A percentile compares a stretch with the other conserved stretches of the same genome.
phyloP scores from a whole-genome alignment of 2,888 invertebrate species.

The Acheta domesticus region DNA sequence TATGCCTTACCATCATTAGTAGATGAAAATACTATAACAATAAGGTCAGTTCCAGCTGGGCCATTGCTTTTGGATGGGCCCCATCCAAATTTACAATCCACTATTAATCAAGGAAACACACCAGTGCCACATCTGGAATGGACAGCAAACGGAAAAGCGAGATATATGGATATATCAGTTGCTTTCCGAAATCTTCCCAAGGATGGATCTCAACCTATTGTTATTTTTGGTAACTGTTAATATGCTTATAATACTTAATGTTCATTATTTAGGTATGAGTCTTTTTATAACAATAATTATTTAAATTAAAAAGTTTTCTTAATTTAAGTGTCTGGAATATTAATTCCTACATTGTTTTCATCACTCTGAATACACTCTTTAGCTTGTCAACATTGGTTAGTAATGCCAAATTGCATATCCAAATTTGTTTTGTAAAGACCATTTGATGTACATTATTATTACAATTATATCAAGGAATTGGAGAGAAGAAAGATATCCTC shows the following conservation, averaged over 20 bases:
- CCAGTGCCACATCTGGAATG: not conserved
- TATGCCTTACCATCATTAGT: constrained; percentile 91
- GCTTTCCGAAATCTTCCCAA: constrained; percentile 35
- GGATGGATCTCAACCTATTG: constrained; percentile 27
- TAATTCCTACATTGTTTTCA: too few relatives aligned
- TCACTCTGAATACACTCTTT: too few relatives aligned
- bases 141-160: not conserved
- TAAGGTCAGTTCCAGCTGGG: constrained; percentile 66
- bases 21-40: constrained; percentile 83
- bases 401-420: too few relatives aligned
- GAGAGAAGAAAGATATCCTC: too few relatives aligned
- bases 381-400: too few relatives aligned
- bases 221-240: constrained; percentile 36
- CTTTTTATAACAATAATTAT: too few relatives aligned
- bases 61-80: constrained; percentile 76
- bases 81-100: not conserved
- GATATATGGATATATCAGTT: constrained; percentile 28
- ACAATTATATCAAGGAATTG: too few relatives aligned
- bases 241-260: not conserved
- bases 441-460: too few relatives aligned
- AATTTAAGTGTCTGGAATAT: too few relatives aligned
- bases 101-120: not conserved
- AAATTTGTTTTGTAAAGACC: too few relatives aligned
- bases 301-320: too few relatives aligned
- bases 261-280: not conserved